A percentile compares a stretch with the other conserved stretches of the same genome.
Conservation (phyloP, 2,888 invertebrate species). For the Xestoiulus laeticollis region DNA sequence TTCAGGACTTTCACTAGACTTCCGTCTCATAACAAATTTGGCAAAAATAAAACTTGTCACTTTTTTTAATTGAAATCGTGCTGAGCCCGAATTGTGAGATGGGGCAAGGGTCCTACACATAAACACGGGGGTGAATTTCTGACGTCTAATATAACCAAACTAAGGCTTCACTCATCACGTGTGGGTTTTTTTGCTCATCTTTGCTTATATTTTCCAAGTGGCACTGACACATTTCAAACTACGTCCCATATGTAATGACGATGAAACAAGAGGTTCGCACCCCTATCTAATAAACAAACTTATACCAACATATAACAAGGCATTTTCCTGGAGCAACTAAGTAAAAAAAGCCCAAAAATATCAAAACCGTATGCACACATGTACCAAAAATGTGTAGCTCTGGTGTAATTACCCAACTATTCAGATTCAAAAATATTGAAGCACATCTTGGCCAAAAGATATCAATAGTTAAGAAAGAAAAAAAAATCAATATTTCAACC, state of each 20-base stretch:
- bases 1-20: background rate
- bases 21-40: constrained; percentile 13
- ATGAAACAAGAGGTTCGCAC: background rate
- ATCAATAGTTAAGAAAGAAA: background rate
- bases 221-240: background rate
- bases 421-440: background rate
- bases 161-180: background rate
- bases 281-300: background rate
- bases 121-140: background rate
- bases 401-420: background rate
- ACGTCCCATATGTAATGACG: background rate
- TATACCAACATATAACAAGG: background rate
- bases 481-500: background rate
- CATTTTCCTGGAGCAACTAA: background rate
- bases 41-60: background rate
- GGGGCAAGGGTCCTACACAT: constrained; percentile 7
- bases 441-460: background rate
- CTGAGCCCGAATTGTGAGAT: background rate
- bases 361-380: background rate
- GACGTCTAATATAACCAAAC: background rate
- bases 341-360: too few relatives aligned
- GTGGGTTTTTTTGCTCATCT: background rate
- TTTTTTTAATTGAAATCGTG: background rate
- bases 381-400: background rate
- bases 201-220: constrained; percentile 23